Conservation (phyloP, 2,888 invertebrate genomes). For the Gasteruption jaculator region DNA sequence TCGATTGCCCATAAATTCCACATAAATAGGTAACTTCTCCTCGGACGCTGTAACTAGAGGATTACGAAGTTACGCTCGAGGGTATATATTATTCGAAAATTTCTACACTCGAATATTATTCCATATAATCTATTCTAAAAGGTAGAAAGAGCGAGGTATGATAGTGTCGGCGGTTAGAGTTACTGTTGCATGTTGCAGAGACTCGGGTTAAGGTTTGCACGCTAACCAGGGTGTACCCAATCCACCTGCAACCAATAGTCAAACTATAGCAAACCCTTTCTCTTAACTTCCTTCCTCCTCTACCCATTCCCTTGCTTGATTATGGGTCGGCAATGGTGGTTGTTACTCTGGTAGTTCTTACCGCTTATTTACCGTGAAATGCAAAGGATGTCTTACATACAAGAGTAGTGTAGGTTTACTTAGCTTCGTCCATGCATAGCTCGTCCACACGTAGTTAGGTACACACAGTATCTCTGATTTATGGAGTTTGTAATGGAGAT, state of each 20-base stretch:
- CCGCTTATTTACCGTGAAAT: conserved; percentile 40
- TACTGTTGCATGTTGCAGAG: conserved; percentile 28
- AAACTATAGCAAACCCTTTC: conserved; percentile 3
- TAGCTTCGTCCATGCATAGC: no score
- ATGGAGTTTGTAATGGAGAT: conserved; percentile 30
- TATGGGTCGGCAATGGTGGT: no score
- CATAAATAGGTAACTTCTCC: no score
- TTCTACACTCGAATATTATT: no score
- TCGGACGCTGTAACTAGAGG: no score
- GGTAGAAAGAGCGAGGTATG: no score
- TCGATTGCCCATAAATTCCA: no score
- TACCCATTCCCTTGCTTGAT: conserved; percentile 9
- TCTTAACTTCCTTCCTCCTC: conserved; percentile 10
- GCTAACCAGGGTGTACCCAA: neutral
- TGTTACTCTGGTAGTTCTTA: conserved; percentile 36
- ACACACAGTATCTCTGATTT: no score
- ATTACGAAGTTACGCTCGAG: no score
- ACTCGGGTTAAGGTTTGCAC: conserved; percentile 9
- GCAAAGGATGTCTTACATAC: conserved; percentile 28
- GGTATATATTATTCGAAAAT: no score
- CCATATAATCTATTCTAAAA: conserved; percentile 40
- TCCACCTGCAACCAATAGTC: conserved; percentile 13
- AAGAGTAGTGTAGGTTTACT: no score
- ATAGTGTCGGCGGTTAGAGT: conserved; percentile 34
- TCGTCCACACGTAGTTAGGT: no score